Evolutionary conservation across 2,797 vertebrate genomes (phyloP).

Genomic region (Gambelia wislizenii): DNA sequence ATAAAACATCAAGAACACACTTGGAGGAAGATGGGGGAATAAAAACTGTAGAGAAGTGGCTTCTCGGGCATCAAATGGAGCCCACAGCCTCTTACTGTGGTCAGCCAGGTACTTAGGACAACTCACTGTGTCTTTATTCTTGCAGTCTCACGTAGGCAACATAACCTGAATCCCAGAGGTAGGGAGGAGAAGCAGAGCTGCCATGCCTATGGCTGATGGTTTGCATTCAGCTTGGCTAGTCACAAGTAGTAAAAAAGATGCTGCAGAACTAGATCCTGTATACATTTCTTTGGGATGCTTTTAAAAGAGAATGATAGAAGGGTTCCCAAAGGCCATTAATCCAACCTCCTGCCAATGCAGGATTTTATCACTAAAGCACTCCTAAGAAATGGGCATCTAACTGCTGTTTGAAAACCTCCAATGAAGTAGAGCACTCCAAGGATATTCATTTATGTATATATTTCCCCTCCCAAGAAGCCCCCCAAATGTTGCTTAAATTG

Average conservation of each 20-base stretch:
- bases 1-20: neutral
- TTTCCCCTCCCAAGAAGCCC: too few relatives aligned
- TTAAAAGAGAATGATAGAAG: neutral
- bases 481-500: too few relatives aligned
- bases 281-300: neutral
- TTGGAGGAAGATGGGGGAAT: slow-evolving; percentile 2
- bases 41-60: neutral
- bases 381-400: too few relatives aligned
- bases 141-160: neutral
- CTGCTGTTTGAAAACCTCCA: too few relatives aligned
- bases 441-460: too few relatives aligned
- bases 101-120: slow-evolving; percentile 27
- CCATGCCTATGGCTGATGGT: neutral
- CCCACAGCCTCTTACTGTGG: neutral
- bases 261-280: neutral
- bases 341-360: neutral
- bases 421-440: too few relatives aligned
- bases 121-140: neutral
- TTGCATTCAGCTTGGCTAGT: neutral
- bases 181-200: too few relatives aligned
- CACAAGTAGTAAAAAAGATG: neutral
- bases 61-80: neutral
- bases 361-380: too few relatives aligned
- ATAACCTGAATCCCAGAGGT: neutral
- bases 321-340: neutral